phyloP scores from a whole-genome alignment of 2,888 invertebrate species.

The Drosophila falleni region DNA sequence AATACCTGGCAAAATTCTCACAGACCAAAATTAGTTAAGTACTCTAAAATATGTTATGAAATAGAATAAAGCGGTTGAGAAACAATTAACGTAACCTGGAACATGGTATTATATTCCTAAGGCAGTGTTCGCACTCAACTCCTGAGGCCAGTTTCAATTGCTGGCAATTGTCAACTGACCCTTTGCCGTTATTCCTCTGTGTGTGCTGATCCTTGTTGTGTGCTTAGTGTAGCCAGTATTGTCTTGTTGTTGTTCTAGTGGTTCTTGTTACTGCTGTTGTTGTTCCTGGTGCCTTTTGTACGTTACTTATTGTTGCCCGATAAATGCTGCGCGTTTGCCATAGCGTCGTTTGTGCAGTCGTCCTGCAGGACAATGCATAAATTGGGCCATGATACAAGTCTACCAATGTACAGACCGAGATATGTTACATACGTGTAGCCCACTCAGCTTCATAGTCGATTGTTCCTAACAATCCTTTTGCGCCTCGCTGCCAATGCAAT shows the following conservation, averaged over 20 bases:
- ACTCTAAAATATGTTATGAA: too few species aligned
- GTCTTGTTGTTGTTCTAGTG: slow-evolving; percentile 11
- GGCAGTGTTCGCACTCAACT: slow-evolving; percentile 12
- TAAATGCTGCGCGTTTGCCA: slow-evolving; percentile 57
- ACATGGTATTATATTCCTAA: not conserved
- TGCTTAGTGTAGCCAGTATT: slow-evolving; percentile 14
- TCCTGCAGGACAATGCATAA: slow-evolving; percentile 66
- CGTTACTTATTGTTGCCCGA: slow-evolving; percentile 68
- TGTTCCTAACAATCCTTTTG: slow-evolving; percentile 29
- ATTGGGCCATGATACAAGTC: slow-evolving; percentile 39
- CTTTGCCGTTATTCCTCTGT: slow-evolving; percentile 2
- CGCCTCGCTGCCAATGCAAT: slow-evolving; percentile 59
- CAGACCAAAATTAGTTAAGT: too few species aligned
- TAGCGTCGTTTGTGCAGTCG: slow-evolving; percentile 10
- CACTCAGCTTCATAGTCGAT: slow-evolving; percentile 15
- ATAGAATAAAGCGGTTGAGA: too few species aligned
- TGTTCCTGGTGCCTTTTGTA: slow-evolving; percentile 48
- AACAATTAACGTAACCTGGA: not conserved
- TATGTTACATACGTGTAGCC: slow-evolving; percentile 42
- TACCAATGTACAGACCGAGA: slow-evolving; percentile 12
- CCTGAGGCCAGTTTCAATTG: slow-evolving; percentile 42
- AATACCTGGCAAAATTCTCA: too few species aligned
- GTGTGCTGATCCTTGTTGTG: slow-evolving; percentile 6
- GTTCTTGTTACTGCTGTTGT: slow-evolving; percentile 1
- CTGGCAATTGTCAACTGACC: slow-evolving; percentile 53